Evolutionary conservation across 2,797 vertebrate species (phyloP).

Genomic region (Smutsia temminckii): DNA sequence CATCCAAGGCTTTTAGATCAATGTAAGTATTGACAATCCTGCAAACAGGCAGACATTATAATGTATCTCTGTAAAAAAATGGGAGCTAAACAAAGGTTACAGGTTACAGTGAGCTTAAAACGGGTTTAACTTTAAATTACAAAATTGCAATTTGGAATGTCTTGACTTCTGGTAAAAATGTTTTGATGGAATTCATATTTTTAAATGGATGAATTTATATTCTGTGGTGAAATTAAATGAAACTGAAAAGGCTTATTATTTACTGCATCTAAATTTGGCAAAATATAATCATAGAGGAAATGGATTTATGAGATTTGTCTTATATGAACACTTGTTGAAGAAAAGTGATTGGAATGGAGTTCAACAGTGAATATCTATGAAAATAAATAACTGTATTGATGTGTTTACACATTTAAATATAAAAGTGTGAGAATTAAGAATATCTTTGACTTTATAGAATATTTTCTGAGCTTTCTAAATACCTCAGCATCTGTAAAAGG

Average conservation of each 20-base stretch:
- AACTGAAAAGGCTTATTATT: background rate
- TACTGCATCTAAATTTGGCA: background rate
- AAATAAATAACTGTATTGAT: background rate
- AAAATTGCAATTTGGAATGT: background rate
- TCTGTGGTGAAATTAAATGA: background rate
- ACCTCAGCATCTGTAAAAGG: background rate
- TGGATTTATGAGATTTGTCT: background rate
- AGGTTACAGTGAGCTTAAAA: background rate
- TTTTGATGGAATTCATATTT: background rate
- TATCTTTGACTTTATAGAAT: background rate
- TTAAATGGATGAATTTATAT: background rate
- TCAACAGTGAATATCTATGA: background rate
- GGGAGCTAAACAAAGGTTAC: background rate
- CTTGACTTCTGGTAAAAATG: background rate
- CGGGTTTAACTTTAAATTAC: background rate
- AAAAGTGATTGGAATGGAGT: background rate
- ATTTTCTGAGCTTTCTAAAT: background rate
- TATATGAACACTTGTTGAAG: background rate
- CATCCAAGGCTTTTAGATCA: constrained; percentile 9
- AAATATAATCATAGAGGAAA: background rate
- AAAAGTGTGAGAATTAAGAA: background rate
- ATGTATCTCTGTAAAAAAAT: background rate
- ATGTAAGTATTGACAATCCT: constrained; percentile 6
- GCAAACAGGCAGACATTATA: background rate
- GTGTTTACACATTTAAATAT: background rate